Base-by-base conservation (phyloP, 2,113 vertebrate genomes). In the Gopherus evgoodei region DNA sequence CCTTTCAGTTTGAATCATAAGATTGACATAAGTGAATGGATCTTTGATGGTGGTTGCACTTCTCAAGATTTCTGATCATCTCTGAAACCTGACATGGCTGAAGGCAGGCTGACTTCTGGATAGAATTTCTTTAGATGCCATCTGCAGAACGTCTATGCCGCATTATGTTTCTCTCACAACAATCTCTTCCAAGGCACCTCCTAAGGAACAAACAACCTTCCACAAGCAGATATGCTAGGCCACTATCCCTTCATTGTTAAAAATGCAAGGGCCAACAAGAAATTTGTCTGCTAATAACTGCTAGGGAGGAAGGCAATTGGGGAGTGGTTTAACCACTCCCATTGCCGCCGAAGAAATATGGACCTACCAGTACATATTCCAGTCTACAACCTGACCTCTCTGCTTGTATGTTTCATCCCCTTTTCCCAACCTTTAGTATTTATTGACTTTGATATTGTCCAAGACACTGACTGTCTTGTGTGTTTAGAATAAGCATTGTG, bases 361-460 rank as follows among this genome's bases (percentile, higher is more conserved):
- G 83, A 93, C 69, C 86, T 44, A 44, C 90, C 59, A 86, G 81
- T 72, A 0, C 0, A 87, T 81, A 83, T 0, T 31, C 88, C 90
- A 90, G n/a, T 83, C 90, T 9, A 16, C 54, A 86, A 42, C 76
- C 82, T 22, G 56, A 49, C n/a, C 57, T 19, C 3, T 89, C 62
- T 80, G 87, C 38, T 94, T 80, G 87, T 35, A 50, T 53, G 86
- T 92, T 94, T 92, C 92, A 93, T 24, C 9, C 27, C 56, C 21
- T 76, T 95, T 53, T 83, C 88, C 81, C 52, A 92, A 49, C 1
- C 1, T 56, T 86, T 81, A 31, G 14, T 65, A 8, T 35, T 65
- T 35, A 65, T 9, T 65, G 31, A 35, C 62, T 65, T 65, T 65
- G 31, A 17, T 35, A 65, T 19, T 17, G 62, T 89, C 52, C 85